Conservation (phyloP, 1,140 invertebrate species). For the Cepaea nemoralis region DNA sequence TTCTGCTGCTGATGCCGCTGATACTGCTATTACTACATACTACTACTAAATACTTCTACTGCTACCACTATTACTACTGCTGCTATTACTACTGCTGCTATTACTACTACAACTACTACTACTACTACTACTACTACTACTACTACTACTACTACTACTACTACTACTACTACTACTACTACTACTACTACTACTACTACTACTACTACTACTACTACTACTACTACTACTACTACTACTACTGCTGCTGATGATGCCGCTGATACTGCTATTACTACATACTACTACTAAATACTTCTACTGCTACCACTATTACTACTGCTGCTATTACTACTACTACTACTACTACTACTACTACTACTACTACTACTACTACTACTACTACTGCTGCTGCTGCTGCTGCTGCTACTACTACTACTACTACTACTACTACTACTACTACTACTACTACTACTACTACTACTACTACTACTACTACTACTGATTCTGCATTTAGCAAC, state of each 20-base stretch:
- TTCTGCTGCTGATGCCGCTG: too few species aligned
- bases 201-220: too few species aligned
- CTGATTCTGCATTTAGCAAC: too few species aligned
- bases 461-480: background rate
- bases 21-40: too few species aligned
- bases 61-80: background rate
- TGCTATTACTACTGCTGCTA: constrained; percentile 14
- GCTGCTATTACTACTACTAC: background rate
- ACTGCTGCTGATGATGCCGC: too few species aligned
- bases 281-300: too few species aligned
- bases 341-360: background rate
- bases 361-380: constrained; percentile 15
- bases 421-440: background rate
- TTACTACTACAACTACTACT: constrained; percentile 3
- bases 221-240: too few species aligned
- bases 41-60: too few species aligned
- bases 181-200: too few species aligned
- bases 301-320: too few species aligned
- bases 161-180: too few species aligned
- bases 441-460: constrained; percentile 9
- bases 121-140: constrained; percentile 9
- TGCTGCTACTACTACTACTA: constrained; percentile 3
- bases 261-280: constrained; percentile 7
- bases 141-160: background rate
- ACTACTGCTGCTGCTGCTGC: constrained; percentile 7